Conservation (phyloP, 2,797 vertebrate species). For the Hoplostethus atlanticus region DNA sequence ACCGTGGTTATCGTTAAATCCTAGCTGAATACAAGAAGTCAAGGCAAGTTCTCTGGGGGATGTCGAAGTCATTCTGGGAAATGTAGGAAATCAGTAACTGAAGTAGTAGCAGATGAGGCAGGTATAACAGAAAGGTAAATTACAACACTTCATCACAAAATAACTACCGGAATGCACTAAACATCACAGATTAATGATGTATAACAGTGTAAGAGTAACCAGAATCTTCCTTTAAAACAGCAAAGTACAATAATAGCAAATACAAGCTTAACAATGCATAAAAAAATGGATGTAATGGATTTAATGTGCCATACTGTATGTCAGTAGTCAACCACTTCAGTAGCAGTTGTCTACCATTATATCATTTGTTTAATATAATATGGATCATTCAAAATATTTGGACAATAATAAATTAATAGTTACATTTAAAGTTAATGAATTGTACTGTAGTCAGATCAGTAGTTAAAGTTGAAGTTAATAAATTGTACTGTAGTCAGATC, state of each 20-base stretch:
- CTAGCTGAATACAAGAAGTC: too few relatives aligned
- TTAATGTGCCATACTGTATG: neutral
- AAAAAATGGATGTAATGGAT: neutral
- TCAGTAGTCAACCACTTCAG: neutral
- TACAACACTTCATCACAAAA: too few relatives aligned
- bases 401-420: neutral
- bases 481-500: constrained; percentile 7
- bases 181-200: too few relatives aligned
- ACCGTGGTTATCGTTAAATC: too few relatives aligned
- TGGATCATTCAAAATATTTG: neutral
- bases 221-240: too few relatives aligned
- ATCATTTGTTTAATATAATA: neutral
- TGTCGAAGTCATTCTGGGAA: too few relatives aligned
- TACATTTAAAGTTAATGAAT: neutral
- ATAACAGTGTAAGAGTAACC: too few relatives aligned
- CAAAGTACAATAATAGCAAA: constrained; percentile 9
- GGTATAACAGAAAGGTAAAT: neutral
- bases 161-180: too few relatives aligned
- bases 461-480: neutral
- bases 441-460: constrained; percentile 4
- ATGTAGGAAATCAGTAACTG: too few relatives aligned
- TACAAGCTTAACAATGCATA: neutral
- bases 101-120: too few relatives aligned
- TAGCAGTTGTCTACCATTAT: neutral
- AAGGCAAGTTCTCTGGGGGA: too few relatives aligned